These are phyloP conservation scores for Gephyroberyx darwinii DNA, from an alignment of 2,797 vertebrate genomes.

Conservation along the genomic window DNA sequence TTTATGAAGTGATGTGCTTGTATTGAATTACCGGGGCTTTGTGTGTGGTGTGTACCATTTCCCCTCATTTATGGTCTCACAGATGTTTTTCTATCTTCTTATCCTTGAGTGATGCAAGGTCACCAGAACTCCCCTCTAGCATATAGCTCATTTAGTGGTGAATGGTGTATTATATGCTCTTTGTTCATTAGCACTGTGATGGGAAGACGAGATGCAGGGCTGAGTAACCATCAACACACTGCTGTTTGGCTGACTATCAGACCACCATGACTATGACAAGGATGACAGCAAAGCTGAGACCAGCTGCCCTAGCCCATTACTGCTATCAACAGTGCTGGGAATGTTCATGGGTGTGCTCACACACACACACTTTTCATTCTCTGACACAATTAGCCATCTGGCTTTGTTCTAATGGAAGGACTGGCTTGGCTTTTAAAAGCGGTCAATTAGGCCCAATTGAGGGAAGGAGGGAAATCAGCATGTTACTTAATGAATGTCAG, in stretches of 20 bases:
- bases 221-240: constrained; percentile 20
- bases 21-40: not conserved
- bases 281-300: constrained; percentile 68
- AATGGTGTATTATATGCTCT: not conserved
- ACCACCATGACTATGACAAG: constrained; percentile 57
- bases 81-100: not conserved
- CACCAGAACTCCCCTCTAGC: not conserved
- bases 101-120: constrained; percentile 7
- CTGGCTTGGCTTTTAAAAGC: constrained; percentile 73
- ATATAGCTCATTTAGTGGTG: constrained; percentile 14
- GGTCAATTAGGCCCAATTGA: constrained; percentile 78
- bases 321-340: constrained; percentile 51
- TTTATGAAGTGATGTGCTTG: not conserved
- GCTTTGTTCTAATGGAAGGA: constrained; percentile 76
- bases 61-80: not conserved
- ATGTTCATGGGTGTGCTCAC: constrained; percentile 4
- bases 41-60: not conserved
- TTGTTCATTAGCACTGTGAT: constrained; percentile 32
- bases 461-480: constrained; percentile 69
- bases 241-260: constrained; percentile 55
- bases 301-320: constrained; percentile 74
- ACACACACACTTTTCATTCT: constrained; percentile 33
- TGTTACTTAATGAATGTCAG: constrained; percentile 79
- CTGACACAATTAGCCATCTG: constrained; percentile 68
- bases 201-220: constrained; percentile 6